Conservation (phyloP, 2,888 invertebrate genomes). For the Tetragonula carbonaria region DNA sequence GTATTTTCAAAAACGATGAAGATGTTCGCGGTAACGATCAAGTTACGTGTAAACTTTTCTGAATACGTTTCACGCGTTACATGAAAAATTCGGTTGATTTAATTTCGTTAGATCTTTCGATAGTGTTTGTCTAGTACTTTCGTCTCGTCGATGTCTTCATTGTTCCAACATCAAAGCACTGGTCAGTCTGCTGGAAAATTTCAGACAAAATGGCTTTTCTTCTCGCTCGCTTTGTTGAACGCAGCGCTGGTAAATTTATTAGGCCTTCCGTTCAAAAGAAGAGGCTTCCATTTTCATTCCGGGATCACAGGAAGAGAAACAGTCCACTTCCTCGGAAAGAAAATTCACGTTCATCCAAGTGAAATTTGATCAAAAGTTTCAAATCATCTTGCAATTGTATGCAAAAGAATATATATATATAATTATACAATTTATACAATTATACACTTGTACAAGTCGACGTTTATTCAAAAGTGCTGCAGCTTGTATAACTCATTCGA, state of each 20-base stretch:
- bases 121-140: not conserved
- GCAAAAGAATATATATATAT: no score
- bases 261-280: not conserved
- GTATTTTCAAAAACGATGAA: no score
- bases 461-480: no score
- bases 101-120: not conserved
- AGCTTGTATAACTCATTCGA: no score
- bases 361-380: no score
- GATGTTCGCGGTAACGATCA: no score
- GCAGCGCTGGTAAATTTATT: not conserved
- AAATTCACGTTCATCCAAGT: not conserved
- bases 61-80: not conserved
- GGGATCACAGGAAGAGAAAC: not conserved
- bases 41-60: not conserved
- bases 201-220: not conserved
- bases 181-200: not conserved
- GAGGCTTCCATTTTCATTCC: not conserved
- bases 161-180: not conserved
- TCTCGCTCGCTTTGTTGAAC: not conserved
- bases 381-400: no score
- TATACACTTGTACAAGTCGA: no score
- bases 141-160: not conserved
- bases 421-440: no score
- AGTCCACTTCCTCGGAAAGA: not conserved
- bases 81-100: not conserved